Evolutionary conservation across 1,140 invertebrate species (phyloP).

Genomic region (Calliphora vicina): DNA sequence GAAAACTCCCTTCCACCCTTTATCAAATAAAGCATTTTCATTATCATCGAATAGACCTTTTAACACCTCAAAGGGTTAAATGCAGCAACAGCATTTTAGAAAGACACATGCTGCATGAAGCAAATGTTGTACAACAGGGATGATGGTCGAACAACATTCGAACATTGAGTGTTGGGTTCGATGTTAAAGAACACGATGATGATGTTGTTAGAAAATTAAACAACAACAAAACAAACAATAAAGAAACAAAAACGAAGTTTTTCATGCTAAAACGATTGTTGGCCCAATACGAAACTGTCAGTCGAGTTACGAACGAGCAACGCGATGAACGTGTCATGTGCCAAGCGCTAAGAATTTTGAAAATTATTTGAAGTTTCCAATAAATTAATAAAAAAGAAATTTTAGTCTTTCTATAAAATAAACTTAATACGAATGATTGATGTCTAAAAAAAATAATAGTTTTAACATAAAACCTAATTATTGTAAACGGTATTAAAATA

Average conservation of each 20-base stretch:
- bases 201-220: slow-evolving; percentile 31
- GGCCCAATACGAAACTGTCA: slow-evolving; percentile 27
- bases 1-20: background rate
- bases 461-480: no score
- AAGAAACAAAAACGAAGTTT: slow-evolving; percentile 48
- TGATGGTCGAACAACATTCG: background rate
- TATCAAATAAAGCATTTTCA: background rate
- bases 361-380: background rate
- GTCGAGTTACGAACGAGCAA: slow-evolving; percentile 31
- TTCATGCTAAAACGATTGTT: slow-evolving; percentile 24
- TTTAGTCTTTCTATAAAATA: background rate
- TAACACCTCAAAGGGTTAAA: background rate
- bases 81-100: no score
- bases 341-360: background rate
- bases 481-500: no score
- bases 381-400: background rate
- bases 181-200: background rate
- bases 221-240: slow-evolving; percentile 30
- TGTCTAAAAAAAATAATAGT: no score
- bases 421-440: no score
- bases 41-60: background rate
- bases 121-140: background rate
- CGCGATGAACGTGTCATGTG: slow-evolving; percentile 31
- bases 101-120: background rate
- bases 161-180: background rate